These are phyloP conservation scores for Alviniconcha marisindica DNA, from an alignment of 1,140 invertebrate genomes.

Conservation along the genomic window DNA sequence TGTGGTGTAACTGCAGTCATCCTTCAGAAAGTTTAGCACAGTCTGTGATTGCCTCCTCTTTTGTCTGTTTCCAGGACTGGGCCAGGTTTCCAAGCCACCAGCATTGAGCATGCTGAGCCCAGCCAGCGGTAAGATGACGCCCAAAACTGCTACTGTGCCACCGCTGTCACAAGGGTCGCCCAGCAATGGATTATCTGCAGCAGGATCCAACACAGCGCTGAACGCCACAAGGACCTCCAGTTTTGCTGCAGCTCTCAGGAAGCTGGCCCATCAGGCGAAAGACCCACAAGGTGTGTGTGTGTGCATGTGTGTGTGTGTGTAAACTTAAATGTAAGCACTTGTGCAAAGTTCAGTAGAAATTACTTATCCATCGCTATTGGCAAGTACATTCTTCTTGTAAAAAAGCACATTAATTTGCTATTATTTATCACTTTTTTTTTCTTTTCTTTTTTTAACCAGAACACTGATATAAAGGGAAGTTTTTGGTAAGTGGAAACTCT, in stretches of 20 bases:
- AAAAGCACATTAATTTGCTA: no score
- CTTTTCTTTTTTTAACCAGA: no score
- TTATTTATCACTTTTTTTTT: no score
- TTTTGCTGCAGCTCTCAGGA: conserved; percentile 87
- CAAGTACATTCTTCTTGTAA: no score
- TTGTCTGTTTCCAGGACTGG: conserved; percentile 63
- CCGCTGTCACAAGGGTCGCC: conserved; percentile 72
- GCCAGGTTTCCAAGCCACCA: conserved; percentile 71
- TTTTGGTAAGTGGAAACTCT: no score
- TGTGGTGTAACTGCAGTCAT: no score
- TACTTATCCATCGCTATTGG: no score
- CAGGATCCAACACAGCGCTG: conserved; percentile 56
- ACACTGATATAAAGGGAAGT: no score
- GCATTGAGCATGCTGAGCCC: conserved; percentile 71
- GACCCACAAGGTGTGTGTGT: conserved; percentile 65
- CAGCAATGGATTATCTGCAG: conserved; percentile 64
- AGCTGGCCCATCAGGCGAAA: conserved; percentile 87
- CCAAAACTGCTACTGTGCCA: conserved; percentile 73
- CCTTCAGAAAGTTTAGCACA: no score
- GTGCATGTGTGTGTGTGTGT: neutral
- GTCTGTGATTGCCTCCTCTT: neutral
- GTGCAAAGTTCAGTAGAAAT: no score
- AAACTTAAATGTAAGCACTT: no score
- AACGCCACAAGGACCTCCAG: conserved; percentile 76
- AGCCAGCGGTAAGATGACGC: conserved; percentile 57